phyloP scores from a whole-genome alignment of 2,888 invertebrate species.

The Galeruca laticollis region DNA sequence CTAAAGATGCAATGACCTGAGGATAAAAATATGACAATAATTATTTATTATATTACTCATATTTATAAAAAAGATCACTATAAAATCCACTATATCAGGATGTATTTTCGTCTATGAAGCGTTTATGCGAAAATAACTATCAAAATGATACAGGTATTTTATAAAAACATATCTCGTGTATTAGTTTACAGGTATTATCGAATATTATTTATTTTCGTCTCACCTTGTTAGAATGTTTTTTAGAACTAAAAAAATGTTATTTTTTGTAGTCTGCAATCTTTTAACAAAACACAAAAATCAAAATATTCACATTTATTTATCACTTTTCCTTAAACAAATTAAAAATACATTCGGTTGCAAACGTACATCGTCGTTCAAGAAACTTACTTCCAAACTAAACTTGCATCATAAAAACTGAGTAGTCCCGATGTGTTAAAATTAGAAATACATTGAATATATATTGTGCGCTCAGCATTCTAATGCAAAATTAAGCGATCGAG shows the following conservation, averaged over 20 bases:
- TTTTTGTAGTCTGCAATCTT: background rate
- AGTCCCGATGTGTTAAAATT: constrained; percentile 53
- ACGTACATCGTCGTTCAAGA: constrained; percentile 39
- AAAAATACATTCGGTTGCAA: constrained; percentile 17
- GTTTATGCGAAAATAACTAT: background rate
- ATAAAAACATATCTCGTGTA: background rate
- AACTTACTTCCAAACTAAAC: constrained; percentile 33
- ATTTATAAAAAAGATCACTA: no score
- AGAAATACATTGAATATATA: constrained; percentile 50
- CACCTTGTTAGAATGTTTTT: background rate
- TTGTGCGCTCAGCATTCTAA: constrained; percentile 27
- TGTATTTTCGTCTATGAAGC: background rate
- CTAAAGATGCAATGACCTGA: no score
- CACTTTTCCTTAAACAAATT: background rate
- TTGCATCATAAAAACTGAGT: constrained; percentile 30
- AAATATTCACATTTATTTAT: background rate
- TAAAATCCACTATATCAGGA: background rate
- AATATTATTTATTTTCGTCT: background rate
- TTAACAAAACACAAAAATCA: background rate
- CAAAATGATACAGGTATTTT: background rate
- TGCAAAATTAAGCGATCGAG: constrained; percentile 11
- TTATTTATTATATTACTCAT: no score
- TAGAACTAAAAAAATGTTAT: background rate
- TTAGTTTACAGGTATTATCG: background rate
- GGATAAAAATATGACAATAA: no score